Base-by-base conservation (phyloP, 2,113 vertebrate species). In the Scomber japonicus region DNA sequence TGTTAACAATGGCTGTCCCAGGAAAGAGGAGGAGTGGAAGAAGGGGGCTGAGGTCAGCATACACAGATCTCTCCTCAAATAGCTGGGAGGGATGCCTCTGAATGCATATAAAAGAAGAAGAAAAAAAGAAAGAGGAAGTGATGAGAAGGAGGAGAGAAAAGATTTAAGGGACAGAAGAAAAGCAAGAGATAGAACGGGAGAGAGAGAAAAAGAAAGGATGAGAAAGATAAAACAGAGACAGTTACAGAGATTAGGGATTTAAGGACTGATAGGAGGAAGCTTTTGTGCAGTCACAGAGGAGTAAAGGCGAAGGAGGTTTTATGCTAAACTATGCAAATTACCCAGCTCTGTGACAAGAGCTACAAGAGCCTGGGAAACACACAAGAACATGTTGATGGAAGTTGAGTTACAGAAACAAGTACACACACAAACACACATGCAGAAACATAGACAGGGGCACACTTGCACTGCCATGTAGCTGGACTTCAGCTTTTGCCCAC, bases 291-390 rank as follows among this genome's bases (percentile, higher is more conserved):
- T 83, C 91, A 87, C 92, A 90, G 89, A 89, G 88, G 88, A 83
- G 88, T 79, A 86, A 83, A n/a, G 78, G 86, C 84, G 76, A 89
- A 77, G 91, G 82, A 91, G 88, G 88, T 90, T 94, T 94, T 93
- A 94, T 95, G 93, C 89, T 94, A 95, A 96, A 93, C 91, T 95
- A 95, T 95, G 94, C 86, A 93, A 94, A 95, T 94, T 64, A 87
- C 27, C 63, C 77, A 67, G 86, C 77, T 93, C 86, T 83, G 90
- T 94, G 91, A 91, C 85, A 92, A 93, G 89, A 86, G 91, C 91
- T 85, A 89, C 87, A 91, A 87, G 91, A 88, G 83, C 87, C 70
- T 46, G 46, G 67, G 80, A 85, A 81, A 75, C 83, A 86, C 90
- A 89, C 87, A 85, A 73, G 79, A 82, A 78, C 57, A 80, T 81